Evolutionary conservation across 1,140 invertebrate species (phyloP), one percentile per base, ranked within the genome.

Genomic region (Laupala kohalensis): DNA sequence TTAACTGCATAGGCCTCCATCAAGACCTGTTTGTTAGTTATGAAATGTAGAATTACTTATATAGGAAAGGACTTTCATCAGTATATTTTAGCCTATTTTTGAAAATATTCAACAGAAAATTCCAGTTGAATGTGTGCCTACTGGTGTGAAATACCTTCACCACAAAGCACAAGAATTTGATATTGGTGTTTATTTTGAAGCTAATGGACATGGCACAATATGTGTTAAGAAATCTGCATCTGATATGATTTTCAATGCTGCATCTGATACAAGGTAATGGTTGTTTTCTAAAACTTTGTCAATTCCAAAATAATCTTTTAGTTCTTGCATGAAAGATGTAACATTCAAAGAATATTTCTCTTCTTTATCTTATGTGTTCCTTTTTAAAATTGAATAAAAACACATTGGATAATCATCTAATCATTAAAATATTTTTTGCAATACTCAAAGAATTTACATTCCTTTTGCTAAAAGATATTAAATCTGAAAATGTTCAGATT

Each of bases 91-190:
- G 13, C n/a, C n/a, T n/a, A n/a, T 65, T 69, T n/a, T n/a, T n/a
- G n/a, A n/a, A n/a, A n/a, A n/a, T n/a, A n/a, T n/a, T 67, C 75
- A 74, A 27, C 79, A 94, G 92, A 88, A 92, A 85, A 86, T 98
- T 68, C 92, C 93, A 28, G 93, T 96, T 5, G 87, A 86, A 5
- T 96, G 93, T 83, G 93, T 92, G 9, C 65, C 91, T 67, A 99
- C 98, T 15, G 98, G 98, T n/a, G 96, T 99, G 0, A 99, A 99
- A 81, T 88, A 99, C 84, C 83, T 99, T n/a, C 97, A 99, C 79
- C 91, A 93, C 75, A 90, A 90, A 80, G 97, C 97, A 0, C 76
- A 87, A 28, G 86, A 94, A 71, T 98, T 90, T 83, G 97, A 99
- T 78, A 90, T 99, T 77, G 97, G 97, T 4, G 86, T 99, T 19